Evolutionary conservation across 2,113 vertebrate genomes (phyloP).

Genomic region (Dicaeum eximium): DNA sequence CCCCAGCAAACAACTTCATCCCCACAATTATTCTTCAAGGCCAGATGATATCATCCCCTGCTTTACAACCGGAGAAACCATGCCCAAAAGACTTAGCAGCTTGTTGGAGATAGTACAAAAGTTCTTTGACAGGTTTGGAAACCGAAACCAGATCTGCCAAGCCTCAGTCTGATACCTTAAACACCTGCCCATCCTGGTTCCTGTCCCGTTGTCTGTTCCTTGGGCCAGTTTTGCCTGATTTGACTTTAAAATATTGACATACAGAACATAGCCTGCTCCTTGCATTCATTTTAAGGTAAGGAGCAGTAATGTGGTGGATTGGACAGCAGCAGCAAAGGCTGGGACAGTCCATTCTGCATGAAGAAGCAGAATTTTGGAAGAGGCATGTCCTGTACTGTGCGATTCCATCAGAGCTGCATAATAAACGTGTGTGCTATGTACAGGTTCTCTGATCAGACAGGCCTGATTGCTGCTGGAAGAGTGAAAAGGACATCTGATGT

Average conservation of each 20-base stretch:
- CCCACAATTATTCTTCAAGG: slow-evolving; percentile 4
- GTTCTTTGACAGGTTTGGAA: not conserved
- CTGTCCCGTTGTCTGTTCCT: not conserved
- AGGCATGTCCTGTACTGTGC: not conserved
- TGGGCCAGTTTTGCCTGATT: not conserved
- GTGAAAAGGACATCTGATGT: not conserved
- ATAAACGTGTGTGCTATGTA: not conserved
- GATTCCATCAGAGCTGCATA: not conserved
- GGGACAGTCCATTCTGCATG: not conserved
- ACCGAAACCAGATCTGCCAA: not conserved
- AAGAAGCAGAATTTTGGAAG: not conserved
- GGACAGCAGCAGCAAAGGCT: not conserved
- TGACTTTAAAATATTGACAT: not conserved
- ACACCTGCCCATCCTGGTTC: not conserved
- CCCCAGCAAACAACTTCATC: not conserved
- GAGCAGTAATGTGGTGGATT: not conserved
- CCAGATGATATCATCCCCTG: not conserved
- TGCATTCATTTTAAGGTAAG: not conserved
- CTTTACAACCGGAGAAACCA: not conserved
- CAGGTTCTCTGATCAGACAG: not conserved
- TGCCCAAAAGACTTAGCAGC: slow-evolving; percentile 21
- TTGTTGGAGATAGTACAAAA: not conserved
- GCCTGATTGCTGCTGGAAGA: not conserved
- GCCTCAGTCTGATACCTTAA: not conserved
- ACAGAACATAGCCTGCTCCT: not conserved